Evolutionary conservation across 2,888 invertebrate species (phyloP), one percentile per base, ranked within the genome.

Genomic region (Esperia sulphurella): DNA sequence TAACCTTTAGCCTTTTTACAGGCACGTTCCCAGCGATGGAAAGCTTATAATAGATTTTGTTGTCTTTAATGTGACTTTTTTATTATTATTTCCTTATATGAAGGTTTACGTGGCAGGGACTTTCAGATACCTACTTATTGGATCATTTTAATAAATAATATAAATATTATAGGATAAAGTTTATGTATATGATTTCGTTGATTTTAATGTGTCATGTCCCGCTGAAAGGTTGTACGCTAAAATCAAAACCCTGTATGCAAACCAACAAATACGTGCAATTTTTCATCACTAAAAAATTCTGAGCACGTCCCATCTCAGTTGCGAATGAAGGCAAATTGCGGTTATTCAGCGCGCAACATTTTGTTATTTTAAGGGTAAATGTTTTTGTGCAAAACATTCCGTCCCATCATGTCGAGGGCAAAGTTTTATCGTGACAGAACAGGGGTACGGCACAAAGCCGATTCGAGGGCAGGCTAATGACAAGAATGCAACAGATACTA

Each of bases 401-500:
- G 42, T 38, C 14, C 45, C 21, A 29, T 3, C 12, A 13, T 13
- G 14, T 8, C 8, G 35, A 7, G 43, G 14, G 37, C 48, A 38
- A 53, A 53, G 53, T 56, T 55, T 59, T 55, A 52, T 46, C 59
- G 51, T 54, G 50, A 56, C 56, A 60, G 58, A 60, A 53, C 47
- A 45, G 39, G 41, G 42, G 30, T 46, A 48, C 39, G 39, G 44
- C 41, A 9, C n/a, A 41, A 10, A 29, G 12, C 8, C 6, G 41
- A n/a, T 29, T 41, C 5, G 7, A 41, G 41, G 29, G 7, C 29
- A 6, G 9, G 7, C 2, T 3, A 40, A n/a, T 38, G 38, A 14
- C 12, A 12, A n/a, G 41, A 41, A 41, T 41, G 41, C 41, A 8
- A 13, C 39, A 41, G 41, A 41, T 28, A 29, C 14, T n/a, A 28